Conservation (phyloP, 1,140 invertebrate species). For the Euura saliciscinereae region DNA sequence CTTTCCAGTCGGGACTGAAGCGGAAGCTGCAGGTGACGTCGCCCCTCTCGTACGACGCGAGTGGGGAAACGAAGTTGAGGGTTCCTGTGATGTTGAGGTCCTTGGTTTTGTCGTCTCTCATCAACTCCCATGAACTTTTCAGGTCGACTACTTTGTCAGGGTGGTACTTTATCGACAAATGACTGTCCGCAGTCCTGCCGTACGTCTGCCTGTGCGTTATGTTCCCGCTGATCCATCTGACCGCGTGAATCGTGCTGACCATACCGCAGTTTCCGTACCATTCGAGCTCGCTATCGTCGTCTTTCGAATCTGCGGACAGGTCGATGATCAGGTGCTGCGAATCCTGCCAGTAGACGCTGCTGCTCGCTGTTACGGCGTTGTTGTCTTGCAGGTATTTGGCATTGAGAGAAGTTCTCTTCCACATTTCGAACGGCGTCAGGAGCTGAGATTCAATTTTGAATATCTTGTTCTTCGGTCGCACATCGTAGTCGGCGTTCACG, state of each 20-base stretch:
- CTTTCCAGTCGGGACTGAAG: constrained; percentile 63
- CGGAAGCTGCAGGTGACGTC: constrained; percentile 69
- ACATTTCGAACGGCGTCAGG: constrained; percentile 75
- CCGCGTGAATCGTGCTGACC: constrained; percentile 64
- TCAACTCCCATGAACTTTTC: constrained; percentile 64
- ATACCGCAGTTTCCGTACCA: constrained; percentile 61
- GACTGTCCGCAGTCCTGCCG: constrained; percentile 56
- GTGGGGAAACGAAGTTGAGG: constrained; percentile 62
- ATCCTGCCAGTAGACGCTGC: constrained; percentile 64
- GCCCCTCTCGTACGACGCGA: constrained; percentile 69
- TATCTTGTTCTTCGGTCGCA: constrained; percentile 50
- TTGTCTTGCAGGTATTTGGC: constrained; percentile 59
- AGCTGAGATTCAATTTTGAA: constrained; percentile 61
- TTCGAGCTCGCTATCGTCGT: constrained; percentile 45
- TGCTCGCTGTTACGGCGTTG: constrained; percentile 47
- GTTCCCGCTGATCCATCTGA: constrained; percentile 62
- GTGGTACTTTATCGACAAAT: constrained; percentile 59
- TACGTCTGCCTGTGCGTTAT: constrained; percentile 61
- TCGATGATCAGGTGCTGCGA: constrained; percentile 61
- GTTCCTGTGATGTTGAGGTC: constrained; percentile 63
- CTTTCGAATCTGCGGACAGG: constrained; percentile 55
- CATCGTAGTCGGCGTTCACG: constrained; percentile 59
- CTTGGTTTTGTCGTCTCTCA: constrained; percentile 42
- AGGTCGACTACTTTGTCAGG: constrained; percentile 62
- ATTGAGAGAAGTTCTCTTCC: constrained; percentile 71